Conservation (phyloP, 2,797 vertebrate species). For the Myoxocephalus aenaeus region DNA sequence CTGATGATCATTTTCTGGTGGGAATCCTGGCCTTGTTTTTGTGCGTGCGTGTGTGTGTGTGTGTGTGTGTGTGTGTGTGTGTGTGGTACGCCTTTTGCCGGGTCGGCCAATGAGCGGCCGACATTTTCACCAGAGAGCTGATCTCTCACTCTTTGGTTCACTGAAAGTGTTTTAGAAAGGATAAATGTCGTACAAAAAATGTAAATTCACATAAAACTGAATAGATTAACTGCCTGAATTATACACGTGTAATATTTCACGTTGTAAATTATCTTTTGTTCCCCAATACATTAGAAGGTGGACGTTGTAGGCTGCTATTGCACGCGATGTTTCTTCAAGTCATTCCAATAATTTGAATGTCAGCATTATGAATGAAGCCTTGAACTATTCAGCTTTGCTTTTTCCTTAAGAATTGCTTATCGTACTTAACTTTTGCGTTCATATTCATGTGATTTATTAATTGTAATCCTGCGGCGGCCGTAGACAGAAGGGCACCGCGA, state of each 20-base stretch:
- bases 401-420: conserved; percentile 40
- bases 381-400: not conserved
- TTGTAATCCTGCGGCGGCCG: conserved; percentile 5
- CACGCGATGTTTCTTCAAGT: no score
- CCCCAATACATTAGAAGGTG: no score
- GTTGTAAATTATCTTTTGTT: no score
- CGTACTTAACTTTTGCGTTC: conserved; percentile 9
- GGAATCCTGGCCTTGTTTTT: conserved; percentile 65
- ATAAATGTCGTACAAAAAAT: no score
- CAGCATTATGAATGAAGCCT: not conserved
- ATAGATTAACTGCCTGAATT: no score
- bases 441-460: conserved; percentile 38
- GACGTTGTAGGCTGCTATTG: not conserved
- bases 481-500: conserved; percentile 1
- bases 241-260: no score
- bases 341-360: not conserved
- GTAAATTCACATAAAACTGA: no score
- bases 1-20: conserved; percentile 68
- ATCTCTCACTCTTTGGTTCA: conserved; percentile 33
- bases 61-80: not conserved
- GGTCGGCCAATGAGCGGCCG: conserved; percentile 67
- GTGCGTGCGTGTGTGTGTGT: not conserved
- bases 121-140: conserved; percentile 49
- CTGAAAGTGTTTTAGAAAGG: not conserved
- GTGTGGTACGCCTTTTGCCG: no score